Conservation (phyloP, 2,888 invertebrate genomes). For the Rotaria socialis region DNA sequence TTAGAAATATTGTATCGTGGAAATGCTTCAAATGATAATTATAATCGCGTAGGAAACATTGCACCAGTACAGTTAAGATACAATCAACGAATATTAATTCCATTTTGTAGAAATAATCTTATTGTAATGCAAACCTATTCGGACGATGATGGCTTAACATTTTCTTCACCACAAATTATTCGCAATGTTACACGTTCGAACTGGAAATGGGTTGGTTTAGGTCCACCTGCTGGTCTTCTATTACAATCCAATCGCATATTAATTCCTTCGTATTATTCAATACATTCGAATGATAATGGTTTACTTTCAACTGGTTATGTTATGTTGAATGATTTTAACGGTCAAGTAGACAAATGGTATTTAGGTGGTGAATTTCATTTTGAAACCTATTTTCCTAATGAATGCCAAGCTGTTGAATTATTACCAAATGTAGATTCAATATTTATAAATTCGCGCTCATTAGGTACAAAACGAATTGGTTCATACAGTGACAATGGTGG, state of each 20-base stretch:
- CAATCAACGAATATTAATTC: no score
- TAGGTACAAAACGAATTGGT: background rate
- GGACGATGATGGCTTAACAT: background rate
- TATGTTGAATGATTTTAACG: background rate
- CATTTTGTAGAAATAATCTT: no score
- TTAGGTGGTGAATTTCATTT: background rate
- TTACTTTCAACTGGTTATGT: background rate
- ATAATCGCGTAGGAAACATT: no score
- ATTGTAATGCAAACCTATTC: background rate
- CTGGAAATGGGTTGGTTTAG: background rate
- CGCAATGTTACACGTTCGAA: background rate
- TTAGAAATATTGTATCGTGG: no score
- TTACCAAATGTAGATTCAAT: background rate
- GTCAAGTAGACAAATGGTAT: slow-evolving; percentile 1
- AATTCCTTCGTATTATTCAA: background rate
- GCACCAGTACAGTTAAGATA: no score
- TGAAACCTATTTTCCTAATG: background rate
- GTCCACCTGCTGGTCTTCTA: background rate
- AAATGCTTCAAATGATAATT: no score
- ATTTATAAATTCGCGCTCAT: background rate
- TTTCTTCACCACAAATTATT: background rate
- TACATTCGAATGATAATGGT: background rate
- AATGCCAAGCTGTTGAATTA: slow-evolving; percentile 11
- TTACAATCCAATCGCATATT: slow-evolving; percentile 1
- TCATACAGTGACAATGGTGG: background rate